phyloP scores from a whole-genome alignment of 2,888 invertebrate species.

The Erpobdella octoculata region DNA sequence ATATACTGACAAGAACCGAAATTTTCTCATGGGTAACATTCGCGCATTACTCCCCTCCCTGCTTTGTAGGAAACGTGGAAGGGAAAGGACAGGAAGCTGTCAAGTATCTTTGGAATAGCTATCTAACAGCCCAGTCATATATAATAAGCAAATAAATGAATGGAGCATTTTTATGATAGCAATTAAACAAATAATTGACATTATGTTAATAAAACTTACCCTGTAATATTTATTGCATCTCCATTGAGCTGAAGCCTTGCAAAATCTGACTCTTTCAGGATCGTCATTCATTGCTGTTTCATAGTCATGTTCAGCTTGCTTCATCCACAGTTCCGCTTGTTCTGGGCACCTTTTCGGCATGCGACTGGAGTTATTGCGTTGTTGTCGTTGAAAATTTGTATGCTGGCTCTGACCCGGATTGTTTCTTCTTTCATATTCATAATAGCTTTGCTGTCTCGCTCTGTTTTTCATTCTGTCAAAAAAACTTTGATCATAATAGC shows the following conservation, averaged over 20 bases:
- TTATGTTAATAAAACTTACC: not conserved
- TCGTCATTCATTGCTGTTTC: slow-evolving; percentile 4
- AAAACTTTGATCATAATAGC: not conserved
- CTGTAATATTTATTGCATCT: slow-evolving; percentile 13
- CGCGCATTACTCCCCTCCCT: no score
- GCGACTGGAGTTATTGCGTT: not conserved
- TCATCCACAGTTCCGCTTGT: slow-evolving; percentile 1
- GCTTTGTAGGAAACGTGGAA: no score
- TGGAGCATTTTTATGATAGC: no score
- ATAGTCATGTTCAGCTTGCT: slow-evolving; percentile 12
- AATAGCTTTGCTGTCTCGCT: not conserved
- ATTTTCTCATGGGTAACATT: no score
- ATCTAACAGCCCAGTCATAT: no score
- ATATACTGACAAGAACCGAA: no score
- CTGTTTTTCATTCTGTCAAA: not conserved
- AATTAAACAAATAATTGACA: no score
- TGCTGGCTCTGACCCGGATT: not conserved
- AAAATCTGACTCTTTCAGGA: no score
- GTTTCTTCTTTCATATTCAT: not conserved
- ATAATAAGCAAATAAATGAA: no score
- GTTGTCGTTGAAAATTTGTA: no score
- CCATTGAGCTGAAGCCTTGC: not conserved
- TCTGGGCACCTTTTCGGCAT: not conserved
- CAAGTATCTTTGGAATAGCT: no score
- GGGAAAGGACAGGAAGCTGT: no score